Conservation (phyloP, 23 tunicate species). For the Ciona savignyi region DNA sequence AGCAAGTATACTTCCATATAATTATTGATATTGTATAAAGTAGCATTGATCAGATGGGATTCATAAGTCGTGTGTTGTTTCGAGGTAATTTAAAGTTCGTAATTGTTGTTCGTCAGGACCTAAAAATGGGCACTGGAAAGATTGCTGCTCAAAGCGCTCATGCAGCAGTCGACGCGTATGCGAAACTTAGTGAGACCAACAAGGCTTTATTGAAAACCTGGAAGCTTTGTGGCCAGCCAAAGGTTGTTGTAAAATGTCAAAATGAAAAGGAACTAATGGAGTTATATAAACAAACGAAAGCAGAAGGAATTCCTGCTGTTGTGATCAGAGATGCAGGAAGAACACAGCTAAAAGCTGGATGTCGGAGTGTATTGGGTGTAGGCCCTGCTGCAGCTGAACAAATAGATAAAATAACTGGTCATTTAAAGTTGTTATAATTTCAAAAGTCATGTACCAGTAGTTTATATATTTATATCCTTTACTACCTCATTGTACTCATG, state of each 20-base stretch:
- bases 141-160: conserved; percentile 83
- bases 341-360: conserved; percentile 53
- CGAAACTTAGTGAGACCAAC: background rate
- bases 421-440: no score
- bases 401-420: no score
- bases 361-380: no score
- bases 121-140: no score
- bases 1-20: no score
- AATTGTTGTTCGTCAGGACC: conserved; percentile 60
- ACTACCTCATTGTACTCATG: background rate
- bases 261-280: conserved; percentile 27
- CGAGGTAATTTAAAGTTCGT: conserved; percentile 58
- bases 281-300: conserved; percentile 24
- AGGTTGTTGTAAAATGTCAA: conserved; percentile 50
- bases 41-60: no score
- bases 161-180: conserved; percentile 62
- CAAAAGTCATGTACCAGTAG: no score
- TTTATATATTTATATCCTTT: background rate
- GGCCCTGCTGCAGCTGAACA: no score
- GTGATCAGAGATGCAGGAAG: conserved; percentile 71
- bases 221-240: conserved; percentile 58
- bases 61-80: background rate
- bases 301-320: conserved; percentile 10
- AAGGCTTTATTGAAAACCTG: conserved; percentile 9
- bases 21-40: no score